Evolutionary conservation across 2,113 vertebrate species (phyloP).

Genomic region (Ciconia maguari): DNA sequence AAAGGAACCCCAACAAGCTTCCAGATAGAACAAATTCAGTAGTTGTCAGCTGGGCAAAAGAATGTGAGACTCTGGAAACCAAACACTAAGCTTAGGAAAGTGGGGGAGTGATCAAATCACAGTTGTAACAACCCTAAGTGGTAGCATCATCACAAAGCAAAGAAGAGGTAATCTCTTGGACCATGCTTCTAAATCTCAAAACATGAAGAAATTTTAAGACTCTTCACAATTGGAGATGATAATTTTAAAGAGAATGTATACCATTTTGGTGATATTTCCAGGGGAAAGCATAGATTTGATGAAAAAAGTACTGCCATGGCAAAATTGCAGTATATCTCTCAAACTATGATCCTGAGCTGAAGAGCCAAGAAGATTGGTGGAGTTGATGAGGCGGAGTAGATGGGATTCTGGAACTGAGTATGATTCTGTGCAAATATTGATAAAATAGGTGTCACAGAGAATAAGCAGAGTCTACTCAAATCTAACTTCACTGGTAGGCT

Average conservation of each 20-base stretch:
- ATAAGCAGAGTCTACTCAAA: background rate
- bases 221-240: background rate
- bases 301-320: background rate
- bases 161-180: background rate
- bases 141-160: background rate
- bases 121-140: background rate
- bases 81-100: background rate
- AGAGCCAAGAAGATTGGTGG: background rate
- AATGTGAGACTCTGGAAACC: background rate
- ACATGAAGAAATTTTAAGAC: background rate
- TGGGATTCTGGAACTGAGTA: background rate
- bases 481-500: background rate
- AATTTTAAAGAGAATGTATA: background rate
- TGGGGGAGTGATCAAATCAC: background rate
- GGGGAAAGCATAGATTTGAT: background rate
- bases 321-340: background rate
- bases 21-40: background rate
- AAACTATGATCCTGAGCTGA: accelerated
- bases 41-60: background rate
- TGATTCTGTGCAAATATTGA: slow-evolving; percentile 2
- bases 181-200: background rate
- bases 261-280: background rate
- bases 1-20: background rate
- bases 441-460: background rate
- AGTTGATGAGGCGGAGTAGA: background rate